Base-by-base conservation (phyloP, 64 coral and sea anemone genomes). In the Orbicella faveolata region DNA sequence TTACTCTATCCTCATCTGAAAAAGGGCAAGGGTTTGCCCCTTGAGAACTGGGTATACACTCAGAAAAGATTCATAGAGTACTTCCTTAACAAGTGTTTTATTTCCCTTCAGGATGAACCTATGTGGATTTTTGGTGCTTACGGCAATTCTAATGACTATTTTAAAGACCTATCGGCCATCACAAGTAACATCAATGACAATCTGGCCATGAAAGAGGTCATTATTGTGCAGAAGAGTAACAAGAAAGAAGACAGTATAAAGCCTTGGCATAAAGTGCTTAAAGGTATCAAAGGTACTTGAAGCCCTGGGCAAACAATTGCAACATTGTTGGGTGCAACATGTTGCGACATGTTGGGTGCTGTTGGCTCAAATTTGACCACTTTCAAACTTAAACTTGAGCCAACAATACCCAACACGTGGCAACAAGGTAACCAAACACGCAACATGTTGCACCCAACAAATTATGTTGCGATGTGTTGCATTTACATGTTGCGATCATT, bases 41-140 rank as follows among this genome's bases (percentile, higher is more conserved):
- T 70, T 70, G 67, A n/a, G 67, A 26, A 23, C 66, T 26, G 25
- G 67, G 67, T 4, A 9, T 11, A 23, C 1, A 6, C n/a, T 9
- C 23, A 67, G 1, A 3, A 8, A 20, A 20, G 23, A 67, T 26
- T 25, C 20, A 25, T 3, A 25, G 9, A 70, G 67, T 59, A 59
- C 55, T 16, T 16, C 55, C 55, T 59, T 59, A 9, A 59, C 55
- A 70, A 26, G 34, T 18, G 13, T 33, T 44, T 75, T 4, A 61
- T 75, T 18, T 6, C 13, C 20, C 75, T 59, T 72, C 26, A 90
- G 89, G 34, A 61, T 2, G 36, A 61, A 18, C 53, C 66, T 12
- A 75, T 90, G 69, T 81, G 79, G 52, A 63, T 90, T 21, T 83
- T 83, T 76, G 89, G 52, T 48, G 79, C 89, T 18, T 64, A 75